Evolutionary conservation across 2,797 vertebrate genomes (phyloP).

Genomic region (Muscicapa comitata): DNA sequence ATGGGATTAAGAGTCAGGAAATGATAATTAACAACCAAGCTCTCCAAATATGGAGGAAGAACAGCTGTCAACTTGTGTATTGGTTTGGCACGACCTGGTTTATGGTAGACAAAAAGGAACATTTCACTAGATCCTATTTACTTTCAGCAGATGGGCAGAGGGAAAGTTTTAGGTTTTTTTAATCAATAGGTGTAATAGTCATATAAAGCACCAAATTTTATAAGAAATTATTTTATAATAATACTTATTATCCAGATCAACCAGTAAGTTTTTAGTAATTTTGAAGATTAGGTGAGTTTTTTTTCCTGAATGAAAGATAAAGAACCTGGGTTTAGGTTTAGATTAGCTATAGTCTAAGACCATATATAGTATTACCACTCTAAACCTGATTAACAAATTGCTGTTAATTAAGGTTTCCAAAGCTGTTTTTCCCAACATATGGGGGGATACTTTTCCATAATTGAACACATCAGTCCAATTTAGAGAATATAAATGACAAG

Average conservation of each 20-base stretch:
- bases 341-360: neutral
- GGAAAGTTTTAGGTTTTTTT: rapidly evolving
- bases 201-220: neutral
- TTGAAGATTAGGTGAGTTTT: neutral
- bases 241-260: neutral
- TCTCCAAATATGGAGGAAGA: neutral
- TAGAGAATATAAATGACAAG: constrained; percentile 27
- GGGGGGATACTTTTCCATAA: neutral
- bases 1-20: neutral
- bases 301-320: neutral
- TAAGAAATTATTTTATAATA: neutral
- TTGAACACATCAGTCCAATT: constrained; percentile 11
- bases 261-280: neutral
- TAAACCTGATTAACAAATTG: constrained; percentile 35
- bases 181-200: neutral
- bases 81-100: rapidly evolving
- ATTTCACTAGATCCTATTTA: neutral
- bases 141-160: neutral
- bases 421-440: constrained; percentile 5
- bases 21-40: neutral
- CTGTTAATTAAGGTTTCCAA: constrained; percentile 38
- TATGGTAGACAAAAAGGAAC: neutral
- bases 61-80: neutral
- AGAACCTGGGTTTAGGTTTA: neutral
- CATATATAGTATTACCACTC: neutral